Evolutionary conservation across 2,113 vertebrate species (phyloP), one percentile per base, ranked within the genome.

Genomic region (Zingel zingel): DNA sequence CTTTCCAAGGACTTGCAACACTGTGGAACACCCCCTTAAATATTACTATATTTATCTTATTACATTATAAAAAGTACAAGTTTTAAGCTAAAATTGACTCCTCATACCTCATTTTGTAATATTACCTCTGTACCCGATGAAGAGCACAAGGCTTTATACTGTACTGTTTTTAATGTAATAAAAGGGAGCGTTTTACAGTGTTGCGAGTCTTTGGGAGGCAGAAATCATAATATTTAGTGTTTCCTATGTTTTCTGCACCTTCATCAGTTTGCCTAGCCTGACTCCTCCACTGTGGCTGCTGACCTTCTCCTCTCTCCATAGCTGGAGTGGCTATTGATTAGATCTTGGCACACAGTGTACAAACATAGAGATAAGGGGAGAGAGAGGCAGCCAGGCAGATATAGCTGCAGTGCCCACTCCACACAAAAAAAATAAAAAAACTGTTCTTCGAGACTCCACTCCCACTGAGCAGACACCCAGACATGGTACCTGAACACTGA

Each of bases 321-420:
- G 93, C 89, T 89, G 92, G 92, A 94, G 91, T 92, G 90, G 90
- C 93, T 95, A 95, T 95, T 95, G 94, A 95, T 95, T 94, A 94
- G 93, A 95, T 95, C 94, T 94, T 95, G 94, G 93, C 95, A 94
- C 90, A 91, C 83, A 85, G 94, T 95, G 95, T 95, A 95, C 93
- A 95, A 95, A 95, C 93, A 95, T 89, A 84, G 90, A 92, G 94
- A 95, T 95, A 95, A 95, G 88, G 90, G 88, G 90, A 62, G 84
- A 76, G 88, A 81, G 86, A 86, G 86, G 85, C 77, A 90, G 91
- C 87, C 89, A 82, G 88, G 88, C 87, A 92, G 82, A 93, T 91
- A 90, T 77, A 88, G 91, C 89, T 83, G 84, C 91, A 91, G 79
- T 88, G 90, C 91, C 92, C 91, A 92, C 91, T 91, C 83, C 74